Percentiles rank a stretch among this genome's conserved stretches.
Conservation (phyloP, 2,797 vertebrate genomes). For the Netta rufina region DNA sequence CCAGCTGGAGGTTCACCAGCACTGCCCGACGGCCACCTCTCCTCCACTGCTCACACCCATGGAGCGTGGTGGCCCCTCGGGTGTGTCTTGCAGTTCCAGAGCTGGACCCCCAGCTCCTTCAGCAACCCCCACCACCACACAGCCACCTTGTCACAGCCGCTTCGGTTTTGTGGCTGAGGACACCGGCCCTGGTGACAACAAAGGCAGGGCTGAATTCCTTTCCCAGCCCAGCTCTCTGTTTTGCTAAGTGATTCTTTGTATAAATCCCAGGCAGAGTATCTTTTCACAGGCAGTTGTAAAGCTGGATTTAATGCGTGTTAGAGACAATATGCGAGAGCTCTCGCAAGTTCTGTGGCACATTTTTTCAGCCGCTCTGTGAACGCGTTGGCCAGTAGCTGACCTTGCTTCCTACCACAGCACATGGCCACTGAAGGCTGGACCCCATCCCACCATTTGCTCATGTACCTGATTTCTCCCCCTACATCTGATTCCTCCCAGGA, state of each 20-base stretch:
- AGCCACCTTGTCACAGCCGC: rapidly evolving
- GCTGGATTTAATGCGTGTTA: slow-evolving; percentile 12
- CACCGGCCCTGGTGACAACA: not conserved
- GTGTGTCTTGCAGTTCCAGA: not conserved
- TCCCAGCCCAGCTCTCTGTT: slow-evolving; percentile 32
- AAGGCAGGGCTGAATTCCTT: slow-evolving; percentile 12
- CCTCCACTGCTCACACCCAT: not conserved
- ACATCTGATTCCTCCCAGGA: not conserved
- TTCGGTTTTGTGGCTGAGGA: not conserved
- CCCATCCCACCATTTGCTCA: rapidly evolving
- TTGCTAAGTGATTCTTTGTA: slow-evolving; percentile 35
- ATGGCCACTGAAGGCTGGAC: not conserved
- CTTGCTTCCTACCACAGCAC: not conserved
- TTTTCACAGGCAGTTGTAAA: slow-evolving; percentile 49
- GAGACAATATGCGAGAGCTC: not conserved
- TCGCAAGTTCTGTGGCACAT: not conserved
- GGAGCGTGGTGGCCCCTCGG: not conserved
- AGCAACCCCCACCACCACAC: not conserved
- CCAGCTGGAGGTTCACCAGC: not conserved
- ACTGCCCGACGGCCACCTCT: rapidly evolving
- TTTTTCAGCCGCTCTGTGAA: not conserved
- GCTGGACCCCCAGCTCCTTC: not conserved
- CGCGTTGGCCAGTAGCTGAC: not conserved
- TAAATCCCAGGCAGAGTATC: slow-evolving; percentile 30
- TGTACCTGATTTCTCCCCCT: not conserved